Evolutionary conservation across 2,113 vertebrate species (phyloP), one percentile per base, ranked within the genome.

Genomic region (Theropithecus gelada): DNA sequence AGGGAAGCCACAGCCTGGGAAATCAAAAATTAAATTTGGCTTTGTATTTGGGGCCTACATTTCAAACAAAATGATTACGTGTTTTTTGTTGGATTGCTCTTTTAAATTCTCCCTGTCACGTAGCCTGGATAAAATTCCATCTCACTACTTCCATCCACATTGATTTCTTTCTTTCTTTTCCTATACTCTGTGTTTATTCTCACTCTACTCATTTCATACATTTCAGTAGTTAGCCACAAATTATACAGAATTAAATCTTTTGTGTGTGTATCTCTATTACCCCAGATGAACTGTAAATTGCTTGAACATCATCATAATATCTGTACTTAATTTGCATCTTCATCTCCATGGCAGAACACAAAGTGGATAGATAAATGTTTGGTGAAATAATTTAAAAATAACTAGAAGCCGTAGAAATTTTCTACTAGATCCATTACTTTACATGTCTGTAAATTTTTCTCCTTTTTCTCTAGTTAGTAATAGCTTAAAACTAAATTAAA

Each of bases 341-440:
- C 32, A 35, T 38, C 50, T 81, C 75, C 78, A 40, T 13, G 73
- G 82, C 11, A 92, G 68, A 76, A 95, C 57, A 96, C 70, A 73
- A 45, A 76, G 52, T 48, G 73, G 81, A 57, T 0, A 91, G 17
- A 92, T 30, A 97, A 70, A 55, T 40, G 86, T 20, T 81, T 73
- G 18, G 17, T 73, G 30, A 94, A 92, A 79, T 61, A 87, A 90
- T 64, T 78, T 78, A 75, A 89, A 95, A 90, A 66, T 43, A 89
- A 73, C 30, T 43, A 81, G n/a, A 95, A 80, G 27, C 9, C 79
- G 0, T 6, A 81, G 59, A 89, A 27, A 66, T 38, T 87, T 89
- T 50, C 55, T 76, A 66, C 4, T 72, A 35, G 76, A 80, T 72
- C n/a, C n/a, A 45, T 43, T 73, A 59, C 40, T 81, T 85, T 8